phyloP scores from a whole-genome alignment of 2,888 invertebrate genomes.

The Urechis unicinctus region DNA sequence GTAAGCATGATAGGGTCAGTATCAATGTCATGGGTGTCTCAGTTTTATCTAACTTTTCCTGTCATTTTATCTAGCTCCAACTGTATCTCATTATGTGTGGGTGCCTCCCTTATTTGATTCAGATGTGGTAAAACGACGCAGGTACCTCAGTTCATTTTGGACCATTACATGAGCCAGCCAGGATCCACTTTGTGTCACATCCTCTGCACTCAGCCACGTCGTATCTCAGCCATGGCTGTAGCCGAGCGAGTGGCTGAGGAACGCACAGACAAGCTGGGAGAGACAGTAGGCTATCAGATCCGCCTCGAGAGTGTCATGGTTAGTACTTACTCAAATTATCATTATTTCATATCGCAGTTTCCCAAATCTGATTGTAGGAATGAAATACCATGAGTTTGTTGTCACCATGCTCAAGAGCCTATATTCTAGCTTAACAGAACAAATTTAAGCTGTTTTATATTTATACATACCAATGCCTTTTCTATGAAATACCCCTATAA shows the following conservation, averaged over 20 bases:
- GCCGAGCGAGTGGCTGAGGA: conserved; percentile 83
- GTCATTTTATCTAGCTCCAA: no score
- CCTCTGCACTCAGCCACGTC: conserved; percentile 65
- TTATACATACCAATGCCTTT: no score
- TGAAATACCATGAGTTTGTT: no score
- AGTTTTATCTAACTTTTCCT: no score
- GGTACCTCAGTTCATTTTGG: conserved; percentile 83
- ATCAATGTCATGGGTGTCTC: no score
- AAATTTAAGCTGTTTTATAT: no score
- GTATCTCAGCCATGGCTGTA: conserved; percentile 82
- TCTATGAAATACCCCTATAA: background rate
- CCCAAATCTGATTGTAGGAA: no score
- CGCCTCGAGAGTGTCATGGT: conserved; percentile 59
- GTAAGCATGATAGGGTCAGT: no score
- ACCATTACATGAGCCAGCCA: conserved; percentile 61
- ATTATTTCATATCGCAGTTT: no score
- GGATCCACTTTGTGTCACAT: conserved; percentile 33
- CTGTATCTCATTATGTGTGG: no score
- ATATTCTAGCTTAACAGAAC: no score
- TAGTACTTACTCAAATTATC: background rate
- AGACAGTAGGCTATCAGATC: conserved; percentile 70
- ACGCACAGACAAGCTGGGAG: conserved; percentile 60
- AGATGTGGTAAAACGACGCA: conserved; percentile 50
- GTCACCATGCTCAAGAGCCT: no score
- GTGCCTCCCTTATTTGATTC: background rate